These are phyloP conservation scores for Petrocephalus microphthalmus DNA, from an alignment of 2,113 vertebrate species.

Conservation along the genomic window DNA sequence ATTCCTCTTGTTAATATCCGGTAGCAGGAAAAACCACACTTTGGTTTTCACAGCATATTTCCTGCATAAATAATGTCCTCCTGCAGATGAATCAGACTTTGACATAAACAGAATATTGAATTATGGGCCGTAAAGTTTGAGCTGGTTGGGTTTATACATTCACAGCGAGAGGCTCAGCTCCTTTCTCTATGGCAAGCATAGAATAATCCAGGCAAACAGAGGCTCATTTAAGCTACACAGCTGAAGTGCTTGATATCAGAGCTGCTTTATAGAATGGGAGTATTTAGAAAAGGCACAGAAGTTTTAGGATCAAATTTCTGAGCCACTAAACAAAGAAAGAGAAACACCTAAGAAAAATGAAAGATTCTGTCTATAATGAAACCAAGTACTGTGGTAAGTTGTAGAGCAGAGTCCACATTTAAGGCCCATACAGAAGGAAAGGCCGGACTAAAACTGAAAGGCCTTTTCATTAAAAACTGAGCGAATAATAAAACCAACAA, in stretches of 20 bases:
- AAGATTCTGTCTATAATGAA: not conserved
- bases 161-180: constrained; percentile 39
- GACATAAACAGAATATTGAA: constrained; percentile 53
- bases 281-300: not conserved
- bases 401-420: not conserved
- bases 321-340: not conserved
- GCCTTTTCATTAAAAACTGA: not conserved
- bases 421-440: not conserved
- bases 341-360: not conserved
- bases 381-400: not conserved
- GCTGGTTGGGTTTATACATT: constrained; percentile 32
- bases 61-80: constrained; percentile 67
- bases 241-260: not conserved
- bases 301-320: not conserved
- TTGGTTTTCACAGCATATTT: constrained; percentile 65
- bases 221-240: not conserved
- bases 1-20: constrained; percentile 65
- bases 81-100: constrained; percentile 62
- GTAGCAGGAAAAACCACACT: constrained; percentile 43
- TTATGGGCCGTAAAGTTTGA: constrained; percentile 60
- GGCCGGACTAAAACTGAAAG: not conserved
- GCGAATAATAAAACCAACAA: not conserved
- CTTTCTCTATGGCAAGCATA: constrained; percentile 42
- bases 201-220: not conserved
- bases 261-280: not conserved